Percentiles rank a stretch among this genome's conserved stretches.
Evolutionary conservation across 2,113 vertebrate genomes (phyloP).

Genomic region (Probosciger aterrimus): DNA sequence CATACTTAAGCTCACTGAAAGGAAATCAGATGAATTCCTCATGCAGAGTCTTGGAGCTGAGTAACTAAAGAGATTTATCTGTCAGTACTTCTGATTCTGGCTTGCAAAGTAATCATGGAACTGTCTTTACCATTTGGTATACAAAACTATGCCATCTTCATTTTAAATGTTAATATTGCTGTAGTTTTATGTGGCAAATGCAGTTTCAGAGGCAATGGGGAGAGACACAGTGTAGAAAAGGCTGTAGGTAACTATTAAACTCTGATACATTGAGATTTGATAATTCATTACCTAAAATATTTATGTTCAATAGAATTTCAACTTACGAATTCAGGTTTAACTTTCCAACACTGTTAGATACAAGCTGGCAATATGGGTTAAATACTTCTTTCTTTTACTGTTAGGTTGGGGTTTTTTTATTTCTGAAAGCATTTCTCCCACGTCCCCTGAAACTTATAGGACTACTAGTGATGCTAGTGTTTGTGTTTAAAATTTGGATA

Average conservation of each 20-base stretch:
- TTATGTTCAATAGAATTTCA: background rate
- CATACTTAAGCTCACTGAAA: background rate
- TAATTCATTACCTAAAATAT: background rate
- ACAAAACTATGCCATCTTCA: background rate
- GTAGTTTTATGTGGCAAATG: background rate
- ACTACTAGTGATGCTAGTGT: background rate
- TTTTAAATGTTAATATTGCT: background rate
- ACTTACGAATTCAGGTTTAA: background rate
- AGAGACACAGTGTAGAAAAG: background rate
- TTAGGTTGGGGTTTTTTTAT: fast-evolving
- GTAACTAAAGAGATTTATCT: background rate
- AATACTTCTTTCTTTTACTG: background rate
- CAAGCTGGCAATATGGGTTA: background rate
- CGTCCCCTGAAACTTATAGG: background rate
- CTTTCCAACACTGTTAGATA: background rate
- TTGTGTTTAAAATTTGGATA: background rate
- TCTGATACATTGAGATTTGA: background rate
- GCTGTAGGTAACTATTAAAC: background rate
- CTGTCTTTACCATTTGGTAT: background rate
- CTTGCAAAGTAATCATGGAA: background rate
- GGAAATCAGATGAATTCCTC: background rate
- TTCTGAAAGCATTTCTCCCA: background rate
- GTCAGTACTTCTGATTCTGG: background rate
- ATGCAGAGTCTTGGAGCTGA: background rate
- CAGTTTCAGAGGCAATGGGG: background rate